Percentiles rank a stretch among this genome's conserved stretches.
These are phyloP conservation scores for Rhyacophila brunnea DNA, from an alignment of 1,140 invertebrate species.

Conservation along the genomic window DNA sequence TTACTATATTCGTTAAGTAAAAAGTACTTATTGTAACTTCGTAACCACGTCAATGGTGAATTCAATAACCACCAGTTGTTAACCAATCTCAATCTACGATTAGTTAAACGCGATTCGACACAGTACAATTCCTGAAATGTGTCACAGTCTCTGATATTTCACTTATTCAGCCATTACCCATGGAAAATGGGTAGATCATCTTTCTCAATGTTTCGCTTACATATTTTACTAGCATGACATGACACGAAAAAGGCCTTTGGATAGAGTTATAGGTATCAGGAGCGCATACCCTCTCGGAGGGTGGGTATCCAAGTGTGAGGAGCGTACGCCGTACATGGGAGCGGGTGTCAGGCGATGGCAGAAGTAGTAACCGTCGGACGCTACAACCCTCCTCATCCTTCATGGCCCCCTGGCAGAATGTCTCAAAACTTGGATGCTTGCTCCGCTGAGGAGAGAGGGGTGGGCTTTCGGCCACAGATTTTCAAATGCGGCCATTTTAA, in stretches of 20 bases:
- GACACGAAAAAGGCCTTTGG: conserved; percentile 35
- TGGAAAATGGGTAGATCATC: conserved; percentile 2
- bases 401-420: not conserved
- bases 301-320: not conserved
- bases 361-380: too few relatives aligned
- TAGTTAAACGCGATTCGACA: too few relatives aligned
- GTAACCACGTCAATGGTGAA: too few relatives aligned
- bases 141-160: too few relatives aligned
- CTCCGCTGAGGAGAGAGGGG: not conserved
- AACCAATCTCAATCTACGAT: too few relatives aligned
- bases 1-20: too few relatives aligned
- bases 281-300: conserved; percentile 10
- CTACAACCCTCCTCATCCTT: not conserved
- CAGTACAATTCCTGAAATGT: too few relatives aligned
- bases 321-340: not conserved
- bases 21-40: too few relatives aligned
- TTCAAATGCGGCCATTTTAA: not conserved
- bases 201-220: not conserved
- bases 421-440: conserved; percentile 25
- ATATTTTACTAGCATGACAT: conserved; percentile 32
- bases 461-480: not conserved
- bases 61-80: too few relatives aligned
- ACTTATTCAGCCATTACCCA: too few relatives aligned
- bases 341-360: not conserved
- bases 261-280: conserved; percentile 31